phyloP scores from a whole-genome alignment of 2,797 vertebrate genomes.

The Babyrousa celebensis region DNA sequence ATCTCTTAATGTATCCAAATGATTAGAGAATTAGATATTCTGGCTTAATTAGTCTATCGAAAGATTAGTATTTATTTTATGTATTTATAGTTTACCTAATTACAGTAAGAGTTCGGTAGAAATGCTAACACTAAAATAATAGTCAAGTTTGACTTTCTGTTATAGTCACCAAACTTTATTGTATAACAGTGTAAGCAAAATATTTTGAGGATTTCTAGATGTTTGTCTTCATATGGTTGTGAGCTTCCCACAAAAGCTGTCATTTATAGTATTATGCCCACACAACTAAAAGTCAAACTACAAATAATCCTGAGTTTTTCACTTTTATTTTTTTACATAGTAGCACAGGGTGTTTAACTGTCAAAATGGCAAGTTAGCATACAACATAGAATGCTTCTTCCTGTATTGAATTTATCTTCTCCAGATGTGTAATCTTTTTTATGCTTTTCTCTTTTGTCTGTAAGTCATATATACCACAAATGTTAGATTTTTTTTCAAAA shows the following conservation, averaged over 20 bases:
- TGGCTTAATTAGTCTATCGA: slow-evolving; percentile 54
- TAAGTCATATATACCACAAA: slow-evolving; percentile 1
- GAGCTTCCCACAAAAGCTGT: background rate
- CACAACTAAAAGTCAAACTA: slow-evolving; percentile 32
- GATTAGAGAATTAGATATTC: background rate
- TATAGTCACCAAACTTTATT: background rate
- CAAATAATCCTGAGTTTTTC: slow-evolving; percentile 26
- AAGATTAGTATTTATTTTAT: slow-evolving; percentile 36
- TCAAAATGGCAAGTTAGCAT: slow-evolving; percentile 72
- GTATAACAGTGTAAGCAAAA: background rate
- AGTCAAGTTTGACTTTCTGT: background rate
- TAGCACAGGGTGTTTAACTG: slow-evolving; percentile 68
- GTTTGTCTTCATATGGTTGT: background rate
- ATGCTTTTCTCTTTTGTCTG: slow-evolving; percentile 62
- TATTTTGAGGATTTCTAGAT: slow-evolving; percentile 12
- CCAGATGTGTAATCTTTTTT: slow-evolving; percentile 76
- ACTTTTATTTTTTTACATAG: slow-evolving; percentile 47
- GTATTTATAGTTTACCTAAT: slow-evolving; percentile 5
- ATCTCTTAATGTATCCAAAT: background rate
- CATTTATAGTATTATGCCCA: slow-evolving; percentile 32
- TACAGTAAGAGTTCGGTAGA: slow-evolving; percentile 30
- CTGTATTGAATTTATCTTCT: slow-evolving; percentile 72
- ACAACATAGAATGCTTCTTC: slow-evolving; percentile 66
- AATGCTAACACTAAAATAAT: slow-evolving; percentile 46
- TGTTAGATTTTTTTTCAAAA: slow-evolving; percentile 38